Base-by-base conservation (phyloP, 2,113 vertebrate species). In the Zapornia atra region DNA sequence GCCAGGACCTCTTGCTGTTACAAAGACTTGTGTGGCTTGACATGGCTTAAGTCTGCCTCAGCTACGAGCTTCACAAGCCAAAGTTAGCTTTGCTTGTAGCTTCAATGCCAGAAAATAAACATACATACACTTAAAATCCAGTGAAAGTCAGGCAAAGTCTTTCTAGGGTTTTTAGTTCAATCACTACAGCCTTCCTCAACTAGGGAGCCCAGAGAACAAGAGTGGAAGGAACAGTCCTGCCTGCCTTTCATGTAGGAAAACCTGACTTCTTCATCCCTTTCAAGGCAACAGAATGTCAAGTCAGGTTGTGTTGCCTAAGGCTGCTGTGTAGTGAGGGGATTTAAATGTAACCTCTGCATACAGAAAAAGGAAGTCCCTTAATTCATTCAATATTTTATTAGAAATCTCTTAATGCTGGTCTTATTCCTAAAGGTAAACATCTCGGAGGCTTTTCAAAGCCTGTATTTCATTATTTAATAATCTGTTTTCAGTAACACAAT, bases 301-400 rank as follows among this genome's bases (percentile, higher is more conserved):
- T 96, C 97, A 95, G 94, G 93, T 97, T 95, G 95, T 89, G 77
- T 97, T 98, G 97, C 96, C 97, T 97, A 93, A 97, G 98, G 97
- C 98, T 96, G 70, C 75, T 86, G 17, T 91, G 87, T 88, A 92
- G 94, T 90, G 54, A 92, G 61, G 94, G 94, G 72, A 97, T 96
- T 97, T 96, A 96, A 98, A 97, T 96, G 89, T 94, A 97, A 96
- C 96, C 96, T 97, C 69, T 60, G 54, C 82, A 77, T 92, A 89
- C 70, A 92, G 95, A 97, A 95, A 92, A 96, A 97, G 96, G 92
- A 96, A 95, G 94, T 97, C 80, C 88, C 94, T 97, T 97, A 97
- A 97, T 97, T 98, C 95, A 96, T 96, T 96, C 88, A 98, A 97
- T 98, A 97, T 98, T 98, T 97, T 96, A 96, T 96, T 93, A 98